Evolutionary conservation across 2,113 vertebrate species (phyloP).

Genomic region (Phaethon lepturus): DNA sequence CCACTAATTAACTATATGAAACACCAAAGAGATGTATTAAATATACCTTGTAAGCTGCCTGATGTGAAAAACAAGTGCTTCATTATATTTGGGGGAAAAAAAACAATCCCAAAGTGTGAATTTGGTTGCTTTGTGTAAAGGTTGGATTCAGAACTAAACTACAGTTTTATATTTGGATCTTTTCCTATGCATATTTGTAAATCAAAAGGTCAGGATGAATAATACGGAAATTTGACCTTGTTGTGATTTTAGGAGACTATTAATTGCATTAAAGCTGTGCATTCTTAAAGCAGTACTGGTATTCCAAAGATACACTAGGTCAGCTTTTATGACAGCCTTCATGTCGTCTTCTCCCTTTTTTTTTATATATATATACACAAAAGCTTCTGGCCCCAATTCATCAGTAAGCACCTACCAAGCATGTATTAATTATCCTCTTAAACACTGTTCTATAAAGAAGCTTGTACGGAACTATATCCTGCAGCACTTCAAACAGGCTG

Average conservation of each 20-base stretch:
- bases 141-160: neutral
- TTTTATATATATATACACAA: too few species aligned
- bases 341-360: neutral
- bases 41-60: neutral
- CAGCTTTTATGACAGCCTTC: neutral
- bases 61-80: neutral
- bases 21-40: neutral
- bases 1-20: neutral
- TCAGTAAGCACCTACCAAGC: neutral
- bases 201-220: conserved; percentile 2
- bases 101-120: neutral
- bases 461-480: neutral
- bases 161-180: neutral
- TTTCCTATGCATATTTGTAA: conserved; percentile 10
- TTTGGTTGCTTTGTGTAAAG: conserved; percentile 10
- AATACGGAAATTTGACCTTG: neutral
- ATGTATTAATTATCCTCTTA: neutral
- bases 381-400: neutral
- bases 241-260: neutral
- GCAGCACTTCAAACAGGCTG: neutral
- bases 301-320: neutral
- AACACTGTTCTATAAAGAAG: neutral
- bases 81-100: neutral
- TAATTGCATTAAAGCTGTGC: neutral
- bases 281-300: neutral